Base-by-base conservation (phyloP, 1,140 invertebrate genomes). In the Leptopilina clavipes region DNA sequence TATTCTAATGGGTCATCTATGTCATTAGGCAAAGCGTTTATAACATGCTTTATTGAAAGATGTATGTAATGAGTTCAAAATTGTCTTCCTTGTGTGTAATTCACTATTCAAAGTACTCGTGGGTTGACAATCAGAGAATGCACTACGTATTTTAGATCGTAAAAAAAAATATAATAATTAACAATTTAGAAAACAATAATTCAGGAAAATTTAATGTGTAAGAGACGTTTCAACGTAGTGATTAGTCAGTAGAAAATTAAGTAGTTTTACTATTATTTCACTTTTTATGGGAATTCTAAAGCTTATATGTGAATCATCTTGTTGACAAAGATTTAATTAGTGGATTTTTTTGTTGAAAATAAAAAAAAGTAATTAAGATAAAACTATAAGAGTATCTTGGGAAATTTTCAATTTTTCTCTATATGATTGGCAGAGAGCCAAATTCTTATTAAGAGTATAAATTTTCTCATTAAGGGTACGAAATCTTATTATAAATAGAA, bases 1-100 rank as follows among this genome's bases (percentile, higher is more conserved):
- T 12, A 31, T 65, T n/a, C 59, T 65, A 7, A 25, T 65, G 14
- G 56, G 18, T 22, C 25, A 65, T 65, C 22, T 22, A 12, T 25
- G 22, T n/a, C 25, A 65, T 65, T 65, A 65, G 8, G 11, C 22
- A 31, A 65, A 65, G 19, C 25, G 59, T 65, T 65, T 65, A 65
- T 31, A 31, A 25, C 56, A 65, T 31, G 25, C 22, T 65, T 65
- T 65, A 31, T 65, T 65, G 22, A 37, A 11, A 11, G 5, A 56
- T 56, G 19, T 3, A 19, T 56, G 18, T 22, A 56, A 56, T 56
- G 54, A 56, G 18, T 56, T 18, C 18, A 56, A 40, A 56, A 56
- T 56, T 19, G 9, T 56, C 17, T 56, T 56, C 19, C 52, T 1
- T 31, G n/a, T 7, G 54, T 56, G 7, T 19, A 19, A 22, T 56